Evolutionary conservation across 2,888 invertebrate genomes (phyloP), one percentile per base, ranked within the genome.

Genomic region (Seladonia tumulorum): DNA sequence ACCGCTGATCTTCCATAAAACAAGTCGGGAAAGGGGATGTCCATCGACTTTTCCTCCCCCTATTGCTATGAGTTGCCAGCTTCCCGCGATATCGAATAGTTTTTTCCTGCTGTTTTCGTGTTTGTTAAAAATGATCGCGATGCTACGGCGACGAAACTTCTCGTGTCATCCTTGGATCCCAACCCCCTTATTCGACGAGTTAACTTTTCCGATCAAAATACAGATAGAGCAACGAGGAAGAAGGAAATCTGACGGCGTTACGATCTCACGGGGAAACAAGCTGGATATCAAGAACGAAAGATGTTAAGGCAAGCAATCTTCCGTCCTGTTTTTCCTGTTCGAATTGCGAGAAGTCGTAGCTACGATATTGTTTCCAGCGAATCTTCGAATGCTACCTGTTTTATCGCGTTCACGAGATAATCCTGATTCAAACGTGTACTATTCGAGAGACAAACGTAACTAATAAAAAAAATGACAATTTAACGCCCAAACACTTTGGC

Each of bases 1-100:
- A 57, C 22, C 75, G 84, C 63, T 88, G 89, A 84, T 89, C 88
- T 84, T 73, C 86, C 77, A 81, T 85, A 88, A 88, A 90, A 87
- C 90, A 87, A 89, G 88, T 83, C 84, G 76, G 81, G 81, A 86
- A 87, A 75, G 84, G 81, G 80, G 74, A 75, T 76, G 82, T 16
- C 76, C 76, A 57, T 60, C 63, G 42, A 49, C 66, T 87, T 74
- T 76, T 53, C 47, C 63, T 47, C 49, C 53, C 78, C 60, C 71
- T 57, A 71, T 78, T 68, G 35, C 68, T 35, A 53, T 53, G 45
- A 66, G 39, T 80, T 73, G 80, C 76, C 29, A 39, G 72, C 77
- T 49, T 84, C 76, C 70, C 70, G n/a, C 25, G 57, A 76, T 76
- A 89, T 83, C 82, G 29, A 79, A 77, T 78, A 79, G 70, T 79